Base-by-base conservation (phyloP, 2,888 invertebrate species). In the Augiades crinisus region DNA sequence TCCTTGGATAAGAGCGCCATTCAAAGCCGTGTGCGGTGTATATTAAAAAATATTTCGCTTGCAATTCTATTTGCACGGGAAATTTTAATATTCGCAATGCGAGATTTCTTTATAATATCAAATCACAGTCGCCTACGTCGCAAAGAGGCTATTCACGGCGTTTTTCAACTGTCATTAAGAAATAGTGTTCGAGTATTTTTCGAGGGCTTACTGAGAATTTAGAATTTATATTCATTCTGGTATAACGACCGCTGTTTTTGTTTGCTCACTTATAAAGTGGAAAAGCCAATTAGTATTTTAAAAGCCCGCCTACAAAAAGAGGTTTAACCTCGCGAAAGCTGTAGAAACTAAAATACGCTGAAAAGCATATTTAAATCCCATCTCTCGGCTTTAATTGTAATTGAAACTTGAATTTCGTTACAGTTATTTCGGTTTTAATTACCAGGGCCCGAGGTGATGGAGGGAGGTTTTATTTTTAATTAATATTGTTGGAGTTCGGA, bases 391-490 rank as follows among this genome's bases (percentile, higher is more conserved):
- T 65, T 67, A 67, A 70, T 65, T 65, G 61, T 67, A 68, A 72
- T 71, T 68, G 65, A 70, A 72, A 67, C 64, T 68, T 67, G 63
- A 68, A 72, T 67, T 71, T 68, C 66, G 66, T 72, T 73, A 74
- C 72, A 67, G 72, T 75, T 76, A 76, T 73, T 74, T 67, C 68
- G 56, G 62, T 72, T 79, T 78, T 75, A 79, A 81, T 80, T 78
- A 71, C 68, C 63, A 63, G 58, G 58, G 63, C 65, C 57, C 49
- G 58, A 63, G 67, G 67, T 65, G 61, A 60, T 58, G 55, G 58
- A 58, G 58, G 65, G 63, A 59, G 68, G 69, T 75, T 76, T 77
- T 76, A 73, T 75, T 78, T 81, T 78, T 78, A 80, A 81, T 83
- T 81, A 83, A 80, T 71, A 70, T 67, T 62, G 67, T 65, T 66